These are phyloP conservation scores for Polypedilum vanderplanki DNA, from an alignment of 1,140 invertebrate genomes.

Conservation along the genomic window DNA sequence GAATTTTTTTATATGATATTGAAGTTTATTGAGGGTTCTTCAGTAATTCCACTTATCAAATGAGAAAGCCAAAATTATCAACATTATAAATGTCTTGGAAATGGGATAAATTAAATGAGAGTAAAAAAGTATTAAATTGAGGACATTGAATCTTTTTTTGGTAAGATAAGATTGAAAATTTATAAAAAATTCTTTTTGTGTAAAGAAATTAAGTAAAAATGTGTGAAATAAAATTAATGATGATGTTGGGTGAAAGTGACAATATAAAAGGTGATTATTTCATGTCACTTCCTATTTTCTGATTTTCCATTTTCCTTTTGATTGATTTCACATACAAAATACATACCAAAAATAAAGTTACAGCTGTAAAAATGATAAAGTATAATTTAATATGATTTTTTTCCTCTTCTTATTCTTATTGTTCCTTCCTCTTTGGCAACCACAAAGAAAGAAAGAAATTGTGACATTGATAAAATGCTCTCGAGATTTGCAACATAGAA, in stretches of 20 bases:
- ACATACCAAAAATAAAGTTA: background rate
- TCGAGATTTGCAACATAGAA: conserved; percentile 1
- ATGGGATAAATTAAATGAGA: conserved; percentile 3
- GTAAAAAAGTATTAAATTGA: conserved; percentile 1
- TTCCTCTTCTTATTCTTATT: background rate
- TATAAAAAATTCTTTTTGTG: background rate
- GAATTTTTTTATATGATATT: background rate
- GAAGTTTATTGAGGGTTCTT: conserved; percentile 1
- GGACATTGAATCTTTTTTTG: background rate
- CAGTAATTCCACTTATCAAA: conserved; percentile 13
- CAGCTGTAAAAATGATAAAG: background rate
- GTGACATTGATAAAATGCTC: conserved; percentile 9
- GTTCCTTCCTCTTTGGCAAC: background rate
- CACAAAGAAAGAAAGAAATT: background rate
- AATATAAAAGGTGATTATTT: conserved; percentile 19
- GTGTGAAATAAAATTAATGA: background rate
- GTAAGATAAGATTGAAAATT: background rate
- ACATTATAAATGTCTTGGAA: conserved; percentile 14
- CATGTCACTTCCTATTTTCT: conserved; percentile 10
- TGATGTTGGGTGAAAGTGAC: background rate
- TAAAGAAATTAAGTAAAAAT: background rate
- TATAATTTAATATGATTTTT: conserved; percentile 9
- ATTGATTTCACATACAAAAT: conserved; percentile 1
- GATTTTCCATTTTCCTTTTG: conserved; percentile 6
- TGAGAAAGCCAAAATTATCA: conserved; percentile 3